Evolutionary conservation across 2,888 invertebrate species (phyloP), one percentile per base, ranked within the genome.

Genomic region (Lepidocyrtoides sp.): DNA sequence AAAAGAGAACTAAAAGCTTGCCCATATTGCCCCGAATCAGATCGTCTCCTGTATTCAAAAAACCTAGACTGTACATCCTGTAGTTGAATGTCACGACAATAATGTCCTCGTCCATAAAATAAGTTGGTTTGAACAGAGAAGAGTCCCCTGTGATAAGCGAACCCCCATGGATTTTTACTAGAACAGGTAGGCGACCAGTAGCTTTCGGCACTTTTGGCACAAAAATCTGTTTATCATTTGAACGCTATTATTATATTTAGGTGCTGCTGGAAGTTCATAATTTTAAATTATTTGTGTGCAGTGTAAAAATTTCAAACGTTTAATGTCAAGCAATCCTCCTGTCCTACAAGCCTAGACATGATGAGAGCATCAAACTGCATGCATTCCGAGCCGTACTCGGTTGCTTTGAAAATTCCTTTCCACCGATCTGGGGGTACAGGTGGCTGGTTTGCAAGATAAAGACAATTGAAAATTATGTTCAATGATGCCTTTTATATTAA

Each of bases 121-220:
- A 92, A 32, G 91, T 88, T 0, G 94, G 92, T 2, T 92, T 92
- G 48, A 93, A 94, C 2, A 92, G 20, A 17, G 79, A 66, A 0
- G 93, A 69, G 94, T 94, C 85, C 93, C 94, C 93, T 5, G 72
- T 60, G 8, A 86, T 82, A 66, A 93, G 94, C 4, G 88, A 91
- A 0, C 94, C 94, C 23, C 95, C 94, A 89, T 95, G 94, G 83
- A 95, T 93, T 29, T 94, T 94, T 60, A 95, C 93, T 89, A 94
- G 91, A 0, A 94, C 94, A 14, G 94, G 94, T 14, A 85, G 20
- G 2, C 82, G 54, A 14, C 51, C 79, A 1, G 41, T 44, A n/a
- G 86, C 57, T 79, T 86, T 77, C 12, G 72, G 82, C 7, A 92
- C 83, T 69, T 86, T 84, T 8, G 63, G 90, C 8, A 83, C 87